Percentiles rank a stretch among this genome's conserved stretches.
phyloP scores from a whole-genome alignment of 2,113 vertebrate species.

The Nothoprocta pentlandii region DNA sequence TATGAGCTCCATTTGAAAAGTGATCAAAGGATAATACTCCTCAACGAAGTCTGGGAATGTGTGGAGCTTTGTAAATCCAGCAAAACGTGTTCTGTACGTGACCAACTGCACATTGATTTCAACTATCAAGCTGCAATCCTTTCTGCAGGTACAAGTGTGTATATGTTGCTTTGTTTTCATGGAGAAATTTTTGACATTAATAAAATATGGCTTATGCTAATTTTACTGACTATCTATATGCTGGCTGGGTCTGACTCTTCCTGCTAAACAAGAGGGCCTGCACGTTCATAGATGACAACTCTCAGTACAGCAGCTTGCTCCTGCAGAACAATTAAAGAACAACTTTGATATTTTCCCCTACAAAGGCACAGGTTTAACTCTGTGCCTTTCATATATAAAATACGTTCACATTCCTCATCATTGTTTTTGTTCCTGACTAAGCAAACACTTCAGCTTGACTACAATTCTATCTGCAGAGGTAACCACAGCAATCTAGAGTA shows the following conservation, averaged over 20 bases:
- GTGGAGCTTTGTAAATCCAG: slow-evolving; percentile 33
- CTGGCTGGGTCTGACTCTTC: slow-evolving; percentile 13
- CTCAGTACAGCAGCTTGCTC: neutral
- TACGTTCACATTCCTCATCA: neutral
- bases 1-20: slow-evolving; percentile 73
- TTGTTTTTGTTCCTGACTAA: neutral
- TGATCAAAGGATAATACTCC: slow-evolving; percentile 69
- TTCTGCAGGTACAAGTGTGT: slow-evolving; percentile 1
- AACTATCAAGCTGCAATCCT: slow-evolving; percentile 25
- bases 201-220: slow-evolving; percentile 31
- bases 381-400: neutral
- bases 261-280: neutral
- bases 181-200: slow-evolving; percentile 50
- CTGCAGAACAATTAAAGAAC: neutral
- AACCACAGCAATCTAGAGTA: neutral
- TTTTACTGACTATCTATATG: slow-evolving; percentile 36
- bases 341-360: neutral
- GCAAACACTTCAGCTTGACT: neutral
- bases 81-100: neutral
- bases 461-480: neutral
- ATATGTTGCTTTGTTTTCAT: slow-evolving; percentile 56
- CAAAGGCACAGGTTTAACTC: neutral
- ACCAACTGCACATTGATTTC: neutral
- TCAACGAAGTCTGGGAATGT: slow-evolving; percentile 56
- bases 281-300: neutral